Evolutionary conservation across 2,888 invertebrate species (phyloP), one percentile per base, ranked within the genome.

Genomic region (Tenthredo livida): DNA sequence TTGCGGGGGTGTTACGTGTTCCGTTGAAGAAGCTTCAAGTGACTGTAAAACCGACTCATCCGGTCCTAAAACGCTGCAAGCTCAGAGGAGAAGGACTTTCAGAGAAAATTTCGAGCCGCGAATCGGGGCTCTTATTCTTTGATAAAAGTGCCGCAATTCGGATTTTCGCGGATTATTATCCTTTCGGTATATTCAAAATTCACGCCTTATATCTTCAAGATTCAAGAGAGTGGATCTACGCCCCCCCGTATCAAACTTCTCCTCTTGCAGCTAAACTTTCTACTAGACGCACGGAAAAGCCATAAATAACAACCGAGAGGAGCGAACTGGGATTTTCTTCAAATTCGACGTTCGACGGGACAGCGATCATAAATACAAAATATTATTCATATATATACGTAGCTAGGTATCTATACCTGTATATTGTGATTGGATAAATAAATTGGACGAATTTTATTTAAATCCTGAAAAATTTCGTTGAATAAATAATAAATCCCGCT

Each of bases 11-110:
- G 77, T 77, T 77, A 50, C 77, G 77, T 50, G 47, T 77, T 47
- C 29, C 21, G 61, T 61, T 21, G 50, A 25, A 12, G 77, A 29
- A 25, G 77, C 54, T 77, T 54, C 50, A 54, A 54, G 54, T 54
- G 47, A 33, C 77, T 80, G 37, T 80, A 29, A 80, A 80, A 80
- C 61, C 61, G n/a, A 25, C 80, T 80, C 80, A 80, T 61, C 80
- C 58, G 80, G 58, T 80, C n/a, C 80, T 77, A 54, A 77, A 77
- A 77, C 29, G 77, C 17, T 29, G 50, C 77, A 77, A 77, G 77
- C 29, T 54, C 33, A n/a, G 7, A n/a, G 29, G 40, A 54, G 25
- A 12, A 50, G 25, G 29, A 77, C 29, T 77, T 73, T 73, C 43
- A 6, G 40, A 33, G 73, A 40, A 73, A 47, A 29, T 77, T 29